Evolutionary conservation across 2,113 vertebrate species (phyloP).

Genomic region (Chionodraco myersi): DNA sequence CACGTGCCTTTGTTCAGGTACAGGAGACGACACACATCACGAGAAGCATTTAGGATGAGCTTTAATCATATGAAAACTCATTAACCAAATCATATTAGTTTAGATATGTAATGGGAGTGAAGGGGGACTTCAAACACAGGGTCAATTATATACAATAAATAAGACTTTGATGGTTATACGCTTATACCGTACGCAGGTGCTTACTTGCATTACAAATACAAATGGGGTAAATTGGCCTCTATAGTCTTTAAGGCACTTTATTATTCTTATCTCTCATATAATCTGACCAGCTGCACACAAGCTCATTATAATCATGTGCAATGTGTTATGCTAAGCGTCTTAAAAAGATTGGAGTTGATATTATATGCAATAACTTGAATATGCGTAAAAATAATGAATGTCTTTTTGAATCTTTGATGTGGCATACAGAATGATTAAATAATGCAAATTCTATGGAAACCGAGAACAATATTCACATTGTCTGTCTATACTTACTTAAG

Average conservation of each 20-base stretch:
- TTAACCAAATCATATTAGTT: not conserved
- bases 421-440: too few relatives aligned
- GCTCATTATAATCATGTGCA: not conserved
- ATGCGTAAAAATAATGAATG: not conserved
- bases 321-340: not conserved
- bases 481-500: too few relatives aligned
- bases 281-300: not conserved
- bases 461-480: too few relatives aligned
- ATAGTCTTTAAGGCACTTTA: not conserved
- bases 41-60: not conserved
- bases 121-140: not conserved
- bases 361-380: not conserved
- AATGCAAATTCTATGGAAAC: too few relatives aligned
- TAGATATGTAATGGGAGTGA: not conserved
- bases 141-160: not conserved
- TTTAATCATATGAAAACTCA: not conserved
- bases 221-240: not conserved
- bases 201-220: not conserved
- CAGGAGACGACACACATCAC: not conserved
- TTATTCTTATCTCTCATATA: not conserved
- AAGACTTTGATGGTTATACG: not conserved
- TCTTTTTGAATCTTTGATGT: not conserved
- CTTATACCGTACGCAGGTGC: not conserved
- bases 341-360: not conserved
- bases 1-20: constrained; percentile 90